phyloP scores from a whole-genome alignment of 2,113 vertebrate species.

The Murina feae region DNA sequence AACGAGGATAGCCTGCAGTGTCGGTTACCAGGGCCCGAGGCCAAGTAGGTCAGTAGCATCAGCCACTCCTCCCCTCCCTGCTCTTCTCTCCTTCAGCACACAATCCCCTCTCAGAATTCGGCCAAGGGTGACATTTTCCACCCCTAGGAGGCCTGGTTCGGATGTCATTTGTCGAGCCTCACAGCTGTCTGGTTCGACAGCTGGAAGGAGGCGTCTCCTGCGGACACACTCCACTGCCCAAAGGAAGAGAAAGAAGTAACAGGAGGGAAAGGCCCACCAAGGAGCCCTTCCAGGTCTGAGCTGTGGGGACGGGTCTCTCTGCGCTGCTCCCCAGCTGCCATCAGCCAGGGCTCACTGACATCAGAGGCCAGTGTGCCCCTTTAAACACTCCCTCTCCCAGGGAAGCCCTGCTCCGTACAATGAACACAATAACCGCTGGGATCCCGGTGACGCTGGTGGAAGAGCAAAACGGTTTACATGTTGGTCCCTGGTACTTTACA shows the following conservation, averaged over 20 bases:
- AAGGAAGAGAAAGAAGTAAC: neutral
- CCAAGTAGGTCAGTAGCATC: accelerated
- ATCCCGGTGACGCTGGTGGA: accelerated
- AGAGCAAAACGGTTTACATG: neutral
- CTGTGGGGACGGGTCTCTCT: accelerated
- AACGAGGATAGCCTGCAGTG: accelerated
- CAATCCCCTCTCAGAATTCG: neutral
- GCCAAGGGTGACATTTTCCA: accelerated
- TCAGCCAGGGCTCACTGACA: accelerated
- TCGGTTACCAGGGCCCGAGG: accelerated
- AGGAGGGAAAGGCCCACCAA: accelerated
- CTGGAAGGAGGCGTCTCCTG: neutral
- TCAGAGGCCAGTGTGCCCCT: accelerated
- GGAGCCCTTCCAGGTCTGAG: neutral
- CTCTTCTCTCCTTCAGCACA: neutral
- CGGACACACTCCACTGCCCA: neutral
- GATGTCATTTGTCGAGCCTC: accelerated
- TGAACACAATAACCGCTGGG: neutral
- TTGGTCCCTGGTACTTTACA: neutral
- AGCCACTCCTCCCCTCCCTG: accelerated
- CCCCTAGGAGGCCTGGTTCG: neutral
- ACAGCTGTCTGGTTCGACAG: too few species aligned
- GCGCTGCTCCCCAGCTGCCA: accelerated
- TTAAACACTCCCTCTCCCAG: accelerated
- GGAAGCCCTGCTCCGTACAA: neutral